Base-by-base conservation (phyloP, 2,888 invertebrate species). In the Macrophya alboannulata region DNA sequence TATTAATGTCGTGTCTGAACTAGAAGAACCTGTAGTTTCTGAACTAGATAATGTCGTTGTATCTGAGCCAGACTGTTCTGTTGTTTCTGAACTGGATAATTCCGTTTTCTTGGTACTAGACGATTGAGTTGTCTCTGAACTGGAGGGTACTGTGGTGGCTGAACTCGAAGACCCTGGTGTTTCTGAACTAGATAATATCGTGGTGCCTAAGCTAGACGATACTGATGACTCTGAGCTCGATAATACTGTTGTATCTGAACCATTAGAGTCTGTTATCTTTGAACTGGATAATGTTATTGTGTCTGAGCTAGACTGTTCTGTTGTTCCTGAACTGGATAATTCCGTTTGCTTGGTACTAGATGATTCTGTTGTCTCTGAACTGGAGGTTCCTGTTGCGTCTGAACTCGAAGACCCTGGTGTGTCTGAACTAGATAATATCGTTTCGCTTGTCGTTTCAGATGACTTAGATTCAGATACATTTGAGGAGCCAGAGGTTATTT, bases 401-500 rank as follows among this genome's bases (percentile, higher is more conserved):
- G 51, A 45, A 31, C 51, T 31, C 5, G 76, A 37, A 6, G 77
- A 31, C 6, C 0, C 37, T 1, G 55, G 0, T n/a, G 77, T 51
- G 17, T 51, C 31, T 9, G 51, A 76, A 31, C 51, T 31, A 12
- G 74, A 45, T 10, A n/a, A 45, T 9, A 87, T 84, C 4, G 77
- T 86, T 4, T 31, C 89, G 3, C 88, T 86, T 12, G 88, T 90
- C 31, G 89, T 90, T 74, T 90, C 90, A 1, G 92, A 89, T 84
- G 89, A 90, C 45, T 84, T 84, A 17, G 90, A 90, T 43, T 91
- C 90, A 51, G 90, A 89, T 25, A 89, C 87, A 3, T 87, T 87
- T 74, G 51, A 31, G 12, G 55, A 48, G n/a, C 21, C 45, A 45
- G 74, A 74, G 15, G 74, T 45, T 3, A 0, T 10, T 15, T 31